A percentile compares a stretch with the other conserved stretches of the same genome.
phyloP scores from a whole-genome alignment of 1,140 invertebrate species.

The Heliconius hewitsoni region DNA sequence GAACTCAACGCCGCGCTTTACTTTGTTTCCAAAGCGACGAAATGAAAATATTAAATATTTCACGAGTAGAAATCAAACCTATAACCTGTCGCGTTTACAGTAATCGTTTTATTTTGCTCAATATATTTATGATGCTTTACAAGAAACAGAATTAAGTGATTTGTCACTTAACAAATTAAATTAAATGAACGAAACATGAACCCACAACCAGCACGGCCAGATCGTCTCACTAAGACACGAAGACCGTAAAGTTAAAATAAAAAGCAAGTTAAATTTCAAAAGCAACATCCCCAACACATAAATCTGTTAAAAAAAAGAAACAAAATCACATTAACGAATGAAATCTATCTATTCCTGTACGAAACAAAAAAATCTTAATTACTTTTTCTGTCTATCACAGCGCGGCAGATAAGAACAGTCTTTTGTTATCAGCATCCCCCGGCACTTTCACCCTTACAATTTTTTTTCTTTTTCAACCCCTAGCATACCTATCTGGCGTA shows the following conservation, averaged over 20 bases:
- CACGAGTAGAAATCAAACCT: no score
- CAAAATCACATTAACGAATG: constrained; percentile 60
- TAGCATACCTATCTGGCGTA: constrained; percentile 69
- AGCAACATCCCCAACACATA: constrained; percentile 22
- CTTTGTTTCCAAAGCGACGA: no score
- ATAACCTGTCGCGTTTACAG: background rate
- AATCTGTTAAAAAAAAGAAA: constrained; percentile 62
- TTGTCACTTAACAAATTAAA: no score
- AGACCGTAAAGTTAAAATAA: no score
- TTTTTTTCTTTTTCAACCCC: constrained; percentile 51
- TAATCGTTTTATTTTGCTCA: no score
- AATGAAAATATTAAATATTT: no score
- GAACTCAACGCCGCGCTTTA: no score
- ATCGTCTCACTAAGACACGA: no score
- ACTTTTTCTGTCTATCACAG: constrained; percentile 69
- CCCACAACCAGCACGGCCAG: no score
- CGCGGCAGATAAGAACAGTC: constrained; percentile 68
- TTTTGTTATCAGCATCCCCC: constrained; percentile 62
- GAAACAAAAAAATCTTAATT: constrained; percentile 71
- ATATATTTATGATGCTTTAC: no score
- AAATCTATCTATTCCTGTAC: constrained; percentile 62
- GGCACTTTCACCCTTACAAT: constrained; percentile 56
- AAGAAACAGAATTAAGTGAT: no score
- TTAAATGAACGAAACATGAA: no score
- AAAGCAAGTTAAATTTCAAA: background rate